Conservation (phyloP, 92 coral and sea anemone genomes). For the Parazoanthus darwini region DNA sequence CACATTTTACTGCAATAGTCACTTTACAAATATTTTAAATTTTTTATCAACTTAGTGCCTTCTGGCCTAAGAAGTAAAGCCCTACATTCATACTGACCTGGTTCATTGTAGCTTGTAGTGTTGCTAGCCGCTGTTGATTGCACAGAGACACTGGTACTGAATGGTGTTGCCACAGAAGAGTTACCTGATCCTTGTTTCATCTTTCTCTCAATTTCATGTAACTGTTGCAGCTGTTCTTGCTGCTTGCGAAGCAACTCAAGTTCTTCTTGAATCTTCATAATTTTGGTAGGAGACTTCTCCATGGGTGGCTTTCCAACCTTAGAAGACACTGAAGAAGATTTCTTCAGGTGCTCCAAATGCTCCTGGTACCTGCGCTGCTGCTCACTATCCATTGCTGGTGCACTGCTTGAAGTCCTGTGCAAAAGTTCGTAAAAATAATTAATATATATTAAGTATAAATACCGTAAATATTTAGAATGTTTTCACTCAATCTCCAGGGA, state of each 20-base stretch:
- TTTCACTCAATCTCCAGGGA: no score
- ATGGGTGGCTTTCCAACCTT: constrained; percentile 19
- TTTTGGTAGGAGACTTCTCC: constrained; percentile 44
- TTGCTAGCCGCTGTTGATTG: neutral
- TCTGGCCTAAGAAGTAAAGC: neutral
- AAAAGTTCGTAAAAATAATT: neutral
- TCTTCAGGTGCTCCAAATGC: neutral
- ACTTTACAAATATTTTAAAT: no score
- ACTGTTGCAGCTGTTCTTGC: constrained; percentile 84
- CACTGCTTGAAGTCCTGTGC: neutral
- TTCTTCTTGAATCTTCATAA: constrained; percentile 61
- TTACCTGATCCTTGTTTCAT: constrained; percentile 33
- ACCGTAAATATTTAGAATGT: neutral
- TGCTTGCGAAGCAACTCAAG: constrained; percentile 80
- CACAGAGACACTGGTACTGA: neutral
- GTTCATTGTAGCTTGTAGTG: neutral
- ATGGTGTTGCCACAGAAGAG: neutral
- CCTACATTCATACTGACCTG: constrained; percentile 11
- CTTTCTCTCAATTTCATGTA: constrained; percentile 67
- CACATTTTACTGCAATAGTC: no score
- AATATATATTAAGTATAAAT: neutral
- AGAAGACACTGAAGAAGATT: neutral
- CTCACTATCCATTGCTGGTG: neutral
- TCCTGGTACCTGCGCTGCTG: constrained; percentile 9
- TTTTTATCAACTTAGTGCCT: neutral